These are phyloP conservation scores for Pyrrhosoma nymphula DNA, from an alignment of 2,888 invertebrate genomes.

Conservation along the genomic window DNA sequence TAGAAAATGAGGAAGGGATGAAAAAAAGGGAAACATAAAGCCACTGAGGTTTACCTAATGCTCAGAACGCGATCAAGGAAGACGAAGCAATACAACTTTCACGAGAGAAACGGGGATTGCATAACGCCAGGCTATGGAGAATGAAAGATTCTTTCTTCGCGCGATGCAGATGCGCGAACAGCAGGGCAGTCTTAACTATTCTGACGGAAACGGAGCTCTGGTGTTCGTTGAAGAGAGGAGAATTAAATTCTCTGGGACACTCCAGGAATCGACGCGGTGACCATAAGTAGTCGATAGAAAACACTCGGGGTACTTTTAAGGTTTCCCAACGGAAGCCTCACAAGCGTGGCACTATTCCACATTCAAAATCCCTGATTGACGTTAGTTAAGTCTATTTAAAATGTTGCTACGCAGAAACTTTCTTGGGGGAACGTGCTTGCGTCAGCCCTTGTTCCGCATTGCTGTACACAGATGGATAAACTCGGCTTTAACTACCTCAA, in stretches of 20 bases:
- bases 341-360: neutral
- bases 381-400: neutral
- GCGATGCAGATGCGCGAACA: neutral
- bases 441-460: neutral
- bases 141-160: neutral
- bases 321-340: conserved; percentile 1
- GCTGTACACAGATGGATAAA: neutral
- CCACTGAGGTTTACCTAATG: conserved; percentile 10
- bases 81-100: conserved; percentile 1
- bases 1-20: neutral
- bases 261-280: neutral
- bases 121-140: neutral
- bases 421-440: neutral
- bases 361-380: neutral
- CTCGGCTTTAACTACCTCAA: no score
- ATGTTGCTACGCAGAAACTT: neutral
- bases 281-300: neutral
- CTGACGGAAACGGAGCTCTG: neutral
- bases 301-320: neutral
- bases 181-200: neutral
- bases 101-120: neutral
- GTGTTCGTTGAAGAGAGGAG: neutral
- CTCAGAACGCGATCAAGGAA: conserved; percentile 21
- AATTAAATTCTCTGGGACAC: neutral
- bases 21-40: neutral